Evolutionary conservation across 2,888 invertebrate species (phyloP).

Genomic region (Ommatoiulus sabulosus): DNA sequence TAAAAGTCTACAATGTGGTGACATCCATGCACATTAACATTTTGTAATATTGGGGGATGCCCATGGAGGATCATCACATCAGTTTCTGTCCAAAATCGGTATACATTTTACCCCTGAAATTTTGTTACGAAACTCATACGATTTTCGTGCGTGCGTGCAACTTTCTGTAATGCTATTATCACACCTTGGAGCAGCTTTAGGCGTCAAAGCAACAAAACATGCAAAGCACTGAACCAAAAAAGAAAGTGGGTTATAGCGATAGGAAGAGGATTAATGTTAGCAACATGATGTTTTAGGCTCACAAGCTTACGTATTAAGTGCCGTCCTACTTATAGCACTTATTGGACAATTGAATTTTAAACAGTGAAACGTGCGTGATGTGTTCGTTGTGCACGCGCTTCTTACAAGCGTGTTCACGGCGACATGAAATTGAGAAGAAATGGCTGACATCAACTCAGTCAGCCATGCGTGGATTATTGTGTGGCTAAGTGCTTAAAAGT

Average conservation of each 20-base stretch:
- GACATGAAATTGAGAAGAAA: neutral
- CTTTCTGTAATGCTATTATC: neutral
- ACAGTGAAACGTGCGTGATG: neutral
- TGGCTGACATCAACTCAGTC: neutral
- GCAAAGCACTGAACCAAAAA: neutral
- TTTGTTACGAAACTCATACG: no score
- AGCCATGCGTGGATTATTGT: neutral
- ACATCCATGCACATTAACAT: no score
- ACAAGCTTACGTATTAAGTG: constrained; percentile 22
- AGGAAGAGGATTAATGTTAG: constrained; percentile 41
- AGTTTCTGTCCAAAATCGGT: no score
- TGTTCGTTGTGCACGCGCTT: neutral
- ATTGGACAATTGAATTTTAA: constrained; percentile 22
- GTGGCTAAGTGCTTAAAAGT: neutral
- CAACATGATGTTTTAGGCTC: constrained; percentile 35
- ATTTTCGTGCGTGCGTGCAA: neutral
- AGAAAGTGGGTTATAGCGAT: neutral
- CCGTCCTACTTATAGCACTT: constrained; percentile 13
- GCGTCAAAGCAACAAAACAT: neutral
- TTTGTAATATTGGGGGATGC: no score
- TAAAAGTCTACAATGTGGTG: no score
- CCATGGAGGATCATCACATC: no score
- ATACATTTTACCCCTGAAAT: no score
- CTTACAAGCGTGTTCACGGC: neutral
- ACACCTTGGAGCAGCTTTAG: neutral